Evolutionary conservation across 2,113 vertebrate species (phyloP), one percentile per base, ranked within the genome.

Genomic region (Empidonax traillii): DNA sequence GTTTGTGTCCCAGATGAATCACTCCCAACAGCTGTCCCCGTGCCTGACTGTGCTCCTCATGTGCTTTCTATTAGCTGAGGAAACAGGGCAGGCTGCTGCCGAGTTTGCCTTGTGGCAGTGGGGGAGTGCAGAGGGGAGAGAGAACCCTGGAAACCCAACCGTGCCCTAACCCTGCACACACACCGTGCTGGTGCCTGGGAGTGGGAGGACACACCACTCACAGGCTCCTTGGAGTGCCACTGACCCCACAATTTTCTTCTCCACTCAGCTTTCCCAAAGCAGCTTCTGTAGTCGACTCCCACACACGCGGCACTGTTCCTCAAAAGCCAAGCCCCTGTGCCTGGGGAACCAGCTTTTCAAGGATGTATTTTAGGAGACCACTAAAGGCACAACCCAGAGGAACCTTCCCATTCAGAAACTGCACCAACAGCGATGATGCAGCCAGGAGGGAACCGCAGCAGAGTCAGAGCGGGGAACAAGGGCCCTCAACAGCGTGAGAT

Each of bases 1-100:
- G 87, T 89, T 75, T 93, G 93, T 71, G 63, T 97, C 95, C 96
- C 93, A 39, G 15, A 79, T 83, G 92, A 95, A 93, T 96, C 95
- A 85, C n/a, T 90, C 93, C 82, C 62, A 93, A 21, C 94, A 96
- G 94, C 95, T 96, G 95, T 83, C 67, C 1, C 92, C 1, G 0
- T 31, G 94, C 59, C 89, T 79, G 52, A 77, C 85, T 25, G 3
- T 12, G 81, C 94, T 91, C 62, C 90, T 93, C 96, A 95, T 90
- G 87, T 95, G 96, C 90, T 97, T 96, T 80, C 90, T 28, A 90
- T 96, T 96, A 96, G 82, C 93, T 73, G 75, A 83, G 74, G 87
- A 93, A 96, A 85, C 91, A 94, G 80, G 87, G 25, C 62, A 89
- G 74, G 93, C 91, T 76, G 81, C 84, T 90, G 58, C 91, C 0